Evolutionary conservation across 2,797 vertebrate genomes (phyloP), one percentile per base, ranked within the genome.

Genomic region (Sebastes iracundus): DNA sequence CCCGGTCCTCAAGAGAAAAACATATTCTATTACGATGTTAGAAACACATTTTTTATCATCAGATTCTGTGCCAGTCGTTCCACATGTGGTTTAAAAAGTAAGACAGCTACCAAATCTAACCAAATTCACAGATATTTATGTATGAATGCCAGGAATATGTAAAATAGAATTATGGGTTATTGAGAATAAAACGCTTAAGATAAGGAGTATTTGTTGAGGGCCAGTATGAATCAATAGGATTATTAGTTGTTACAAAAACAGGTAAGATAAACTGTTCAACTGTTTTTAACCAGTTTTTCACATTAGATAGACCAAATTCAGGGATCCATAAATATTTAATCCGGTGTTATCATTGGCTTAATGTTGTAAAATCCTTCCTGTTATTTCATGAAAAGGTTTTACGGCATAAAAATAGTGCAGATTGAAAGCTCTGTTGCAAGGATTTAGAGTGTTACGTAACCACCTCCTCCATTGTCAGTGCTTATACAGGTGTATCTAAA

Each of bases 361-460:
- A 46, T 64, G 16, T 18, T 33, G n/a, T 68, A 35, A 65, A 56
- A 72, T 32, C 28, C 32, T 30, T 32, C 20, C 33, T 30, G 30
- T n/a, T 53, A 60, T 62, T 65, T 22, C 11, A 59, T 25, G 10
- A 81, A 4, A 72, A 14, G 11, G 23, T 32, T 32, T 73, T 73
- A 74, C 6, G 27, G 65, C 28, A 76, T 66, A 4, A 77, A 69
- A 56, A 53, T 28, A 28, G 2, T 46, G 20, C 12, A 66, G 22
- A 83, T 7, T 22, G 25, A 55, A 67, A 30, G 46, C 64, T 74
- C 20, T 56, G 5, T 49, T 74, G 60, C 6, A 1, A 4, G 64
- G 65, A 81, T 76, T 82, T 71, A 67, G 2, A 64, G 12, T 35
- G 32, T 86, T 86, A 60, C 14, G 33, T 60, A 72, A 84, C 30